These are phyloP conservation scores for Baryphthengus martii DNA, from an alignment of 2,113 vertebrate species.

Conservation along the genomic window DNA sequence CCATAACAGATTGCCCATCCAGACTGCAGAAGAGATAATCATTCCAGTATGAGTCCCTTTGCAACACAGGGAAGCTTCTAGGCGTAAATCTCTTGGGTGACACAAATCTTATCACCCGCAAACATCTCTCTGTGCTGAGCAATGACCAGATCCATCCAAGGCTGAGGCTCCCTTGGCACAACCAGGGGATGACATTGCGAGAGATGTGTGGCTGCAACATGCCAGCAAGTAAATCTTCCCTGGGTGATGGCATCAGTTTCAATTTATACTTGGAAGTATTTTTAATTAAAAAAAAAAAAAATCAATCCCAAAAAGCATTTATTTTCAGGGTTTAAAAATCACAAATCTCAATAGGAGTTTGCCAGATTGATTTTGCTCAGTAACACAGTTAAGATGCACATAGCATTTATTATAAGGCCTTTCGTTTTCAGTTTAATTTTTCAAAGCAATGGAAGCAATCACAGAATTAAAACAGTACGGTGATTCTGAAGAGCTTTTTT, in stretches of 20 bases:
- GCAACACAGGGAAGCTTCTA: constrained; percentile 53
- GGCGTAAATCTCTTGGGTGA: not conserved
- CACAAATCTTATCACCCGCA: not conserved
- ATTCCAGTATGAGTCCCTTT: constrained; percentile 28
- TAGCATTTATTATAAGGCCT: constrained; percentile 73
- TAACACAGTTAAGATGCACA: constrained; percentile 49
- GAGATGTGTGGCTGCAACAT: not conserved
- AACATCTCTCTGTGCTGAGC: not conserved
- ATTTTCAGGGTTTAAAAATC: constrained; percentile 68
- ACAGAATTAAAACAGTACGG: constrained; percentile 59
- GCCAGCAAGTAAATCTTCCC: constrained; percentile 48
- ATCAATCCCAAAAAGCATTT: constrained; percentile 70
- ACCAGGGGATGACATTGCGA: not conserved
- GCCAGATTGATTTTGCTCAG: constrained; percentile 62
- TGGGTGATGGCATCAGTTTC: constrained; percentile 38
- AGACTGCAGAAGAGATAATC: constrained; percentile 64
- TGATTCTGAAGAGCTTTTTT: constrained; percentile 20
- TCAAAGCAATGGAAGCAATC: constrained; percentile 57
- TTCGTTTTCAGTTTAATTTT: constrained; percentile 59
- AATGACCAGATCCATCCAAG: not conserved
- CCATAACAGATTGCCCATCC: constrained; percentile 48
- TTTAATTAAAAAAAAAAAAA: constrained; percentile 73
- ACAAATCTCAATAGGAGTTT: constrained; percentile 67
- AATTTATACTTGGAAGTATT: constrained; percentile 66
- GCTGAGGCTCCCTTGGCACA: not conserved